Evolutionary conservation across 2,113 vertebrate genomes (phyloP).

Genomic region (Etia nguti): DNA sequence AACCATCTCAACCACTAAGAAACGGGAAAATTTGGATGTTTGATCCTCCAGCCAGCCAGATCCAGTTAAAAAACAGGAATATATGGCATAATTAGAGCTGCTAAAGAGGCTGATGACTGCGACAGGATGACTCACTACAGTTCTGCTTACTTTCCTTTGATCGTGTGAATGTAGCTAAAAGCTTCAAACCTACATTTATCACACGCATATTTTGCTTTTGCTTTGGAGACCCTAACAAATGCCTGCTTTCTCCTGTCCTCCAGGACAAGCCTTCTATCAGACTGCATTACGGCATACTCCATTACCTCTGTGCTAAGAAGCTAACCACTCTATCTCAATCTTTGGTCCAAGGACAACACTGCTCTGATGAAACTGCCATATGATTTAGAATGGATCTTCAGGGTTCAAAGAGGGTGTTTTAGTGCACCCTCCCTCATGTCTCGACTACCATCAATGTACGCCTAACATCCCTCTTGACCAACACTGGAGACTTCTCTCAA

Average conservation of each 20-base stretch:
- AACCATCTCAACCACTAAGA: not conserved
- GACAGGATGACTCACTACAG: not conserved
- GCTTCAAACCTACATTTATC: not conserved
- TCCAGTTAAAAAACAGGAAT: not conserved
- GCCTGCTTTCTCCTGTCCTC: not conserved
- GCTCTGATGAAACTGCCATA: not conserved
- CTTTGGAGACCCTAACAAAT: not conserved
- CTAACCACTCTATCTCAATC: not conserved
- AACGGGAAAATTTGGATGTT: not conserved
- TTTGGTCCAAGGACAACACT: not conserved
- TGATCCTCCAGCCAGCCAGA: not conserved
- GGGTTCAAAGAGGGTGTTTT: not conserved
- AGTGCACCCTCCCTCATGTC: not conserved
- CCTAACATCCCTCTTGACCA: not conserved
- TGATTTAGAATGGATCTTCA: not conserved
- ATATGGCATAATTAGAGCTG: not conserved
- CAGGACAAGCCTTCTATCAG: not conserved
- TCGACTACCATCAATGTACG: not conserved
- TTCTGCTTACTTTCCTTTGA: not conserved
- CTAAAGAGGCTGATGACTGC: not conserved
- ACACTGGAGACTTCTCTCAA: not conserved
- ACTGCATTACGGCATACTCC: not conserved
- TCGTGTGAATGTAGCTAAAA: not conserved
- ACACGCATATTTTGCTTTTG: not conserved
- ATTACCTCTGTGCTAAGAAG: not conserved